Base-by-base conservation (phyloP, 2,888 invertebrate genomes). In the Pollenia angustigena region DNA sequence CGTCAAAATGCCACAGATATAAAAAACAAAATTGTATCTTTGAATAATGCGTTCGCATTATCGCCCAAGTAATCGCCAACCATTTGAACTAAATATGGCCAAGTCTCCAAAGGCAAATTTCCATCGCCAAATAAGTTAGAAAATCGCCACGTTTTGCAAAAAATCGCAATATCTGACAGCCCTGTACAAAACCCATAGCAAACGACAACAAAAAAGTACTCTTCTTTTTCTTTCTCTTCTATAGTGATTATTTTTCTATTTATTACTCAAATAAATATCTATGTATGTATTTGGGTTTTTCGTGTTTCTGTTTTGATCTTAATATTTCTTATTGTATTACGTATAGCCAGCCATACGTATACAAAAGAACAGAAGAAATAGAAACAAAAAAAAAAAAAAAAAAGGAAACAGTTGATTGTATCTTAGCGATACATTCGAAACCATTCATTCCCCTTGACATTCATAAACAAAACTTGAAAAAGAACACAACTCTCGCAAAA, bases 371-470 rank as follows among this genome's bases (percentile, higher is more conserved):
- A 54, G 40, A 75, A 50, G n/a, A 58, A 44, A 11, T n/a, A 52
- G 52, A 44, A n/a, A 23, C 10, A 54, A 3, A 4, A 42, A 42
- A n/a, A 42, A 32, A 23, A 48, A 23, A 69, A 40, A 18, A 79
- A 58, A 52, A 18, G 40, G n/a, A 58, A 52, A 71, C 81, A 76
- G 52, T 66, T 66, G 46, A 42, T 74, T 79, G 72, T 79, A 80
- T 84, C 81, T 84, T 87, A 69, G 48, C 74, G 84, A 84, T 71
- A 81, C 84, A 56, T 64, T 84, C 68, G 74, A 81, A 81, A 81
- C 78, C 84, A 81, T 87, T 87, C 81, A 81, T 87, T 87, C 78
- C 74, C 84, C 87, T 87, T 87, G 87, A 87, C 87, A 87, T 87
- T 87, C 87, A 84, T 84, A 87, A 87, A 87, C 84, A 87, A 84